Conservation (phyloP, 2,113 vertebrate genomes). For the Hippolais icterina region DNA sequence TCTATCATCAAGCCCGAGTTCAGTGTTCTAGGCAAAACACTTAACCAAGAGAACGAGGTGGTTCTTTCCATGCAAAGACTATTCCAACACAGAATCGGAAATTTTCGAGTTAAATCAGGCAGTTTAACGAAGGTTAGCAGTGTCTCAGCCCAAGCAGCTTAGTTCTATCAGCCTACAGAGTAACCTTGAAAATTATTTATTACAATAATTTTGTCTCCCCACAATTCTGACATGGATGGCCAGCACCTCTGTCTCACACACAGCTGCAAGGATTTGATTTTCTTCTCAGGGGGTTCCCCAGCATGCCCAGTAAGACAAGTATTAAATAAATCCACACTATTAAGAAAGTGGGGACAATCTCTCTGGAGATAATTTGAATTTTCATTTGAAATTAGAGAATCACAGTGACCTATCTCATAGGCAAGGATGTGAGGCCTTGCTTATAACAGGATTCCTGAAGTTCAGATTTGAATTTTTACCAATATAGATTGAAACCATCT, state of each 20-base stretch:
- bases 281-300: neutral
- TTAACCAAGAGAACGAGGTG: neutral
- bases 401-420: neutral
- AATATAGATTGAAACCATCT: neutral
- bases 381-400: neutral
- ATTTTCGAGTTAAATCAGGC: neutral
- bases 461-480: neutral
- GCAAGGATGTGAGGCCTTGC: neutral
- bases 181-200: neutral
- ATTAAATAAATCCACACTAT: neutral
- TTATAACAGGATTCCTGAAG: fast-evolving
- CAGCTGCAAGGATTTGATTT: neutral
- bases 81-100: neutral
- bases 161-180: neutral
- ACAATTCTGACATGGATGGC: neutral
- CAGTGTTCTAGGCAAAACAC: neutral
- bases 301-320: neutral
- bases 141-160: neutral
- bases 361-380: neutral
- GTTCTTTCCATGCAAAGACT: neutral
- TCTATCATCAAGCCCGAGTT: fast-evolving
- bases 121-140: neutral
- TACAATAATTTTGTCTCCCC: neutral
- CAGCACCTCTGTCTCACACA: neutral
- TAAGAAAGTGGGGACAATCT: neutral